Conservation (phyloP, 37 sponge, comb jelly and placozoan genomes). For the Aplysina aerophoba region DNA sequence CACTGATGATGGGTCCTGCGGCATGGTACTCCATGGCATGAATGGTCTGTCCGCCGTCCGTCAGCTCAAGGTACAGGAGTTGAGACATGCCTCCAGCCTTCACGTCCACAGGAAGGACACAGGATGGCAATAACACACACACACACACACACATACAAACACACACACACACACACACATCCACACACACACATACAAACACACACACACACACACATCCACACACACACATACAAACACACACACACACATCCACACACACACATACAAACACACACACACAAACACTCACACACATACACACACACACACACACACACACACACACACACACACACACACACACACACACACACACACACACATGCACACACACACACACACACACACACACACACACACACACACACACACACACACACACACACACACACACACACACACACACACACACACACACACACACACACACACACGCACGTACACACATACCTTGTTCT, state of each 20-base stretch:
- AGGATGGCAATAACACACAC: not conserved
- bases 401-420: no score
- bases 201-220: no score
- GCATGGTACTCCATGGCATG: conserved; percentile 39
- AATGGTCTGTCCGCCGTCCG: conserved; percentile 31
- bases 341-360: no score
- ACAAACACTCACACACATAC: no score
- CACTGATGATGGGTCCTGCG: not conserved
- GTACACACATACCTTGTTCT: not conserved
- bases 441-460: no score
- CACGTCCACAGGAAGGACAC: not conserved
- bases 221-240: no score
- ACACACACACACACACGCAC: not conserved
- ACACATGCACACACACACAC: no score
- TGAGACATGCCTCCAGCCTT: not conserved
- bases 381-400: no score
- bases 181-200: no score
- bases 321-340: not conserved
- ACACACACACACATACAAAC: conserved; percentile 3
- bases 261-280: not conserved
- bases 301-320: conserved; percentile 12
- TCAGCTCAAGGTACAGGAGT: conserved; percentile 24
- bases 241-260: no score
- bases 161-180: not conserved
- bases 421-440: no score